These are phyloP conservation scores for Neogobius melanostomus DNA, from an alignment of 2,113 vertebrate genomes.

Conservation along the genomic window DNA sequence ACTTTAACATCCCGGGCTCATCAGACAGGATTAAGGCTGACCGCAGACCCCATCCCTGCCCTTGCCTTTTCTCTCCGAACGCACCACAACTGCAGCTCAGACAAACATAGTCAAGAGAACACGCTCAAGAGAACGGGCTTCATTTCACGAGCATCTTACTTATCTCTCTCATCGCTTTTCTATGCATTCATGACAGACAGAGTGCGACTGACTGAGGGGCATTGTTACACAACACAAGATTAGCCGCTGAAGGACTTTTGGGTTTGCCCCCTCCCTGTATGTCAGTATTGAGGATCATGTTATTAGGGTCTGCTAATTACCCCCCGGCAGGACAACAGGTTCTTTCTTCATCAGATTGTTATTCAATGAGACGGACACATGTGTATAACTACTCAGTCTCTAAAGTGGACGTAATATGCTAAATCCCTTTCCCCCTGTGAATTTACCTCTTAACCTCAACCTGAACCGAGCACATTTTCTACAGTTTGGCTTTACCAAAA, in stretches of 20 bases:
- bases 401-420: too few species aligned
- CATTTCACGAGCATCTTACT: too few species aligned
- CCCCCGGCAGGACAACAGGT: constrained; percentile 20
- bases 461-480: too few species aligned
- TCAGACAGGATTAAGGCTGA: constrained; percentile 72
- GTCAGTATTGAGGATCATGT: constrained; percentile 51
- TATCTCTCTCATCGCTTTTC: too few species aligned
- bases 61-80: constrained; percentile 25
- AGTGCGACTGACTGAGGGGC: constrained; percentile 28
- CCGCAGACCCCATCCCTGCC: constrained; percentile 58
- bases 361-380: neutral
- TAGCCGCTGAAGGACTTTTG: constrained; percentile 36
- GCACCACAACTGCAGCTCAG: constrained; percentile 11
- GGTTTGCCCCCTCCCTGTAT: neutral
- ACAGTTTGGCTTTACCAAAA: too few species aligned
- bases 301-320: constrained; percentile 46
- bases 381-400: neutral
- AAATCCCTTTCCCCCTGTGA: too few species aligned
- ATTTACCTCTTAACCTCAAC: too few species aligned
- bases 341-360: constrained; percentile 5
- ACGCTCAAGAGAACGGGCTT: too few species aligned
- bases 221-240: constrained; percentile 67
- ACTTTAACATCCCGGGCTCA: constrained; percentile 64
- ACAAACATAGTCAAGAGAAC: constrained; percentile 13
- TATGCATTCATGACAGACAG: neutral